Evolutionary conservation across 2,797 vertebrate species (phyloP).

Genomic region (Urocyon cinereoargenteus): DNA sequence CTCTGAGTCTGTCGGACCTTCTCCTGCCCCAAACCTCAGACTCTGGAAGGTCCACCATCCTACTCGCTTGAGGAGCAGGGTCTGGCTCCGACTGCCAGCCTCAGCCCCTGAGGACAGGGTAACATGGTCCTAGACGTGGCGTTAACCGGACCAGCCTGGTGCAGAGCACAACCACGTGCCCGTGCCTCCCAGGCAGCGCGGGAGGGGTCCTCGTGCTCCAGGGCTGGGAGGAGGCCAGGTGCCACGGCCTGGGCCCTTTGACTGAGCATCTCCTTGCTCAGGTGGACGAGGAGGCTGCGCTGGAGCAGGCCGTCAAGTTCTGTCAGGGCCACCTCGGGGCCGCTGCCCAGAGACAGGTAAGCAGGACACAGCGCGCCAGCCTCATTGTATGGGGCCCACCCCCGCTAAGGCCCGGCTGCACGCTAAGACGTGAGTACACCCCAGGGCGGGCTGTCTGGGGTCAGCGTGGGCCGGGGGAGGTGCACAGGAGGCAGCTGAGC

Average conservation of each 20-base stretch:
- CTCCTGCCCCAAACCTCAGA: background rate
- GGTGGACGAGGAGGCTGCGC: slow-evolving; percentile 97
- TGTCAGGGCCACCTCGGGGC: slow-evolving; percentile 97
- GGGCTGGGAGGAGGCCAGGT: background rate
- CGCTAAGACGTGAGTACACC: fast-evolving
- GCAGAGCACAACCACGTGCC: background rate
- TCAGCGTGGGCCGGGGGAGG: background rate
- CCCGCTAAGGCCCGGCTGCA: too few relatives aligned
- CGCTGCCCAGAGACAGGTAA: slow-evolving; percentile 97
- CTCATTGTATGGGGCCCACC: fast-evolving
- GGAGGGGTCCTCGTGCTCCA: background rate
- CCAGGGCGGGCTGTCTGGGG: background rate
- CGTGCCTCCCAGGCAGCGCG: background rate
- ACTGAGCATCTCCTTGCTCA: slow-evolving; percentile 84
- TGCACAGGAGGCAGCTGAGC: background rate
- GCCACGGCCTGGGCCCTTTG: background rate
- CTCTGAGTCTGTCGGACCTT: background rate
- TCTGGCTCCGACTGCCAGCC: background rate
- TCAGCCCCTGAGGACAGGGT: background rate
- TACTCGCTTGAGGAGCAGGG: background rate
- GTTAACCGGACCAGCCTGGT: background rate
- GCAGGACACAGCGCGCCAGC: background rate
- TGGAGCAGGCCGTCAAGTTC: slow-evolving; percentile 99
- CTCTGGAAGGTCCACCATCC: background rate
- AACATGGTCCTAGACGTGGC: background rate